These are phyloP conservation scores for Cygnus atratus DNA, from an alignment of 2,113 vertebrate species.

Conservation along the genomic window DNA sequence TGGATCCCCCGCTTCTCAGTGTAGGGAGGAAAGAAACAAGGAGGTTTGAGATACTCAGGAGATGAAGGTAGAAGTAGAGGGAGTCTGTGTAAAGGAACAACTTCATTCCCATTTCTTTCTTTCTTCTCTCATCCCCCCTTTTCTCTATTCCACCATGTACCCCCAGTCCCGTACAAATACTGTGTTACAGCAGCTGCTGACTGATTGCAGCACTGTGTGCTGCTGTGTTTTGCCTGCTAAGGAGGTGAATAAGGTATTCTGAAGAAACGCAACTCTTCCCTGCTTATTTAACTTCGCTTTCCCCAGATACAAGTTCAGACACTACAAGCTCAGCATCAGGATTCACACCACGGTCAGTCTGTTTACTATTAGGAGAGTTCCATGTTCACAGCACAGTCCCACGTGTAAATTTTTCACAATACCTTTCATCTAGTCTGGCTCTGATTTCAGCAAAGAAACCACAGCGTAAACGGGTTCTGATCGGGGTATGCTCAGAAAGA, in stretches of 20 bases:
- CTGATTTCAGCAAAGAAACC: slow-evolving; percentile 44
- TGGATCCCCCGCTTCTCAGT: not conserved
- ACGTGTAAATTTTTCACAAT: slow-evolving; percentile 56
- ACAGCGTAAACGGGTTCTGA: not conserved
- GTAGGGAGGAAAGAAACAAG: not conserved
- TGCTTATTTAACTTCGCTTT: slow-evolving; percentile 51
- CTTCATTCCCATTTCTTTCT: not conserved
- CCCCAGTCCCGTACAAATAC: not conserved
- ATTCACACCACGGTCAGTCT: not conserved
- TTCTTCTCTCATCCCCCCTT: not conserved
- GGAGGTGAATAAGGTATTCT: slow-evolving; percentile 27
- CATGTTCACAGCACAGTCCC: slow-evolving; percentile 30
- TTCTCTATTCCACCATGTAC: not conserved
- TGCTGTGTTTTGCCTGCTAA: not conserved
- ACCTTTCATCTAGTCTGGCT: slow-evolving; percentile 60
- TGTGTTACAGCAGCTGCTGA: slow-evolving; percentile 24
- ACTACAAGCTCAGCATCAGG: slow-evolving; percentile 25
- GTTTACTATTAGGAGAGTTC: slow-evolving; percentile 62
- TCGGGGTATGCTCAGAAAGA: not conserved
- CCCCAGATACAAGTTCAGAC: slow-evolving; percentile 45
- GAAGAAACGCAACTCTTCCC: slow-evolving; percentile 20
- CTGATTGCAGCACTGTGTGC: not conserved
- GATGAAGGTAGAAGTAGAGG: not conserved
- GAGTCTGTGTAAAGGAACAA: not conserved
- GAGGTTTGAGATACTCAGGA: not conserved